Evolutionary conservation across 2,113 vertebrate species (phyloP).

Genomic region (Anas platyrhynchos): DNA sequence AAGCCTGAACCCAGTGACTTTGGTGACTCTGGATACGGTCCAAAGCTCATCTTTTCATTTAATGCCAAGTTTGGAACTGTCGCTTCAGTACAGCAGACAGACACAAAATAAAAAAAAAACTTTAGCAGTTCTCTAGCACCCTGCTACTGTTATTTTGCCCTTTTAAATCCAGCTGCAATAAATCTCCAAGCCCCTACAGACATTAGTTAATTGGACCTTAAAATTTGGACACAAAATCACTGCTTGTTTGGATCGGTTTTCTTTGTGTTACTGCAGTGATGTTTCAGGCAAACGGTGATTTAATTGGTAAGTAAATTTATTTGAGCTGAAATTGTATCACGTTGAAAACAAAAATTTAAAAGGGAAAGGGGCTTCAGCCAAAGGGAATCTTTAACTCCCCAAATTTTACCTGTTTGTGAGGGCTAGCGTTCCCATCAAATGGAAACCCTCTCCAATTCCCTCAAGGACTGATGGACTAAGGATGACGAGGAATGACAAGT

Average conservation of each 20-base stretch:
- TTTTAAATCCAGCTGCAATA: constrained; percentile 7
- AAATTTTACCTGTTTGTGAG: background rate
- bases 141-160: constrained; percentile 23
- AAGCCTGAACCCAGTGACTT: background rate
- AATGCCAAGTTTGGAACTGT: background rate
- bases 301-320: background rate
- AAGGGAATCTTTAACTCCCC: background rate
- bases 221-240: background rate
- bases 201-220: background rate
- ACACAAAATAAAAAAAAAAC: background rate
- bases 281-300: background rate
- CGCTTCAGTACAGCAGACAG: background rate
- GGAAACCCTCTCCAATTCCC: no score
- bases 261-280: background rate
- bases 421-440: background rate
- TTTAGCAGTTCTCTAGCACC: constrained; percentile 22
- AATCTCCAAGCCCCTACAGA: background rate
- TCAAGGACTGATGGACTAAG: background rate
- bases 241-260: fast-evolving
- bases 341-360: background rate
- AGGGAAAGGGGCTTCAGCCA: background rate
- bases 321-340: background rate
- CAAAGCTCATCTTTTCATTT: constrained; percentile 47
- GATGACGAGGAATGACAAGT: background rate
- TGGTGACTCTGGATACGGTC: background rate